Base-by-base conservation (phyloP, 2,888 invertebrate genomes). In the Nudaria mundana region DNA sequence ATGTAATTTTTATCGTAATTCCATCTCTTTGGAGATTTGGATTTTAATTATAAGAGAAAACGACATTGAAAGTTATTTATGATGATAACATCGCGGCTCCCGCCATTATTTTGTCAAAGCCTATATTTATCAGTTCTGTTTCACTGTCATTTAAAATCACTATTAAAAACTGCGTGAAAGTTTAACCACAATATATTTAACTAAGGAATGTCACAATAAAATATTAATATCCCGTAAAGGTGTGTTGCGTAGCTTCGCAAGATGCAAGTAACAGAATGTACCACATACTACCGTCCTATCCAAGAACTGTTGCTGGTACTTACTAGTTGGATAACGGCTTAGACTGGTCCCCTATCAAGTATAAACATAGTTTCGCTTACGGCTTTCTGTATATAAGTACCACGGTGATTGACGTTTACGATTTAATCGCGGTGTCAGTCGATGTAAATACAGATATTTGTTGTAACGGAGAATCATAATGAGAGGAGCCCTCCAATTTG, bases 311-410 rank as follows among this genome's bases (percentile, higher is more conserved):
- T 76, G 72, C 56, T 5, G 57, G 54, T 23, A 32, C 10, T n/a
- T 45, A 44, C 54, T 52, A 52, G 56, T 64, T 63, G 71, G 68
- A 71, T 76, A 76, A 73, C 76, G 76, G 74, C 56, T 53, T 48
- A 45, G 40, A 49, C 58, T 30, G 43, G 48, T 51, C 40, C 8
- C 15, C 45, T 38, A 48, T 50, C 44, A 39, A 48, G 30, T 55
- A 55, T 47, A 35, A n/a, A 52, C 48, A 34, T 26, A 47, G 20
- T 20, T 16, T 5, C 36, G 39, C 44, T 59, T 43, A 44, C 46
- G 29, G 24, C 11, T 56, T 48, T 37, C 48, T 39, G n/a, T n/a
- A n/a, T n/a, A n/a, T n/a, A n/a, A n/a, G n/a, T n/a, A 37, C 37
- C 30, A 25, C 33, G 35, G 14, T 36, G 45, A 55, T 49, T 40